These are phyloP conservation scores for Drosophila nr. fundita DNA, from an alignment of 2,888 invertebrate species.

Conservation along the genomic window DNA sequence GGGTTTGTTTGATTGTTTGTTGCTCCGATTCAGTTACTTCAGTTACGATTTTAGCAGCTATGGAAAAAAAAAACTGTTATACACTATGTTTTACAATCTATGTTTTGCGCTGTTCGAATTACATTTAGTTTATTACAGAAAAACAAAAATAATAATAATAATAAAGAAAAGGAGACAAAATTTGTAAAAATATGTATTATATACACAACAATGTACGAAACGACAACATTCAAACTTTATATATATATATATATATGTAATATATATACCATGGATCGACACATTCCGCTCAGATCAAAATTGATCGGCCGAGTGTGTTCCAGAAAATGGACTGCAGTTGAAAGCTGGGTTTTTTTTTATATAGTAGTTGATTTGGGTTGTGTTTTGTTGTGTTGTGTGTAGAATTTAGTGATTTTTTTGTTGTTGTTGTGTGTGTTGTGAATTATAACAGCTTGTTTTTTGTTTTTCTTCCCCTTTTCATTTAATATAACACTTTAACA, in stretches of 20 bases:
- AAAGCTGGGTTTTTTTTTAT: constrained; percentile 25
- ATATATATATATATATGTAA: background rate
- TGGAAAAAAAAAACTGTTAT: constrained; percentile 44
- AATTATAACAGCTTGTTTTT: constrained; percentile 61
- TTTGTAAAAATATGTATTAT: constrained; percentile 20
- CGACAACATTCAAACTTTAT: constrained; percentile 24
- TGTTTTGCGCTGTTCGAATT: constrained; percentile 16
- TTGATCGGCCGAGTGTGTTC: background rate
- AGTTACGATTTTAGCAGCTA: constrained; percentile 55
- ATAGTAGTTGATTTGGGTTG: constrained; percentile 6
- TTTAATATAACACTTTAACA: constrained; percentile 66
- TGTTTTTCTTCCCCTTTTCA: constrained; percentile 27
- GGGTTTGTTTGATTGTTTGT: constrained; percentile 81
- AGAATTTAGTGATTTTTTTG: background rate
- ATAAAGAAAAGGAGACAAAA: constrained; percentile 5
- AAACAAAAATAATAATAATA: background rate
- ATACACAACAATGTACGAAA: constrained; percentile 18
- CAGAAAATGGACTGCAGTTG: background rate
- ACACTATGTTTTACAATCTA: constrained; percentile 24
- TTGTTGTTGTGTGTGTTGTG: constrained; percentile 9
- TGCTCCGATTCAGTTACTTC: constrained; percentile 81
- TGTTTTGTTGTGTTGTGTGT: constrained; percentile 8
- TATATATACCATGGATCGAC: background rate
- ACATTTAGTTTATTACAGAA: background rate
- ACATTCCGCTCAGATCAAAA: constrained; percentile 2